Conservation (phyloP, 2,888 invertebrate species). For the Coenonympha arcania region DNA sequence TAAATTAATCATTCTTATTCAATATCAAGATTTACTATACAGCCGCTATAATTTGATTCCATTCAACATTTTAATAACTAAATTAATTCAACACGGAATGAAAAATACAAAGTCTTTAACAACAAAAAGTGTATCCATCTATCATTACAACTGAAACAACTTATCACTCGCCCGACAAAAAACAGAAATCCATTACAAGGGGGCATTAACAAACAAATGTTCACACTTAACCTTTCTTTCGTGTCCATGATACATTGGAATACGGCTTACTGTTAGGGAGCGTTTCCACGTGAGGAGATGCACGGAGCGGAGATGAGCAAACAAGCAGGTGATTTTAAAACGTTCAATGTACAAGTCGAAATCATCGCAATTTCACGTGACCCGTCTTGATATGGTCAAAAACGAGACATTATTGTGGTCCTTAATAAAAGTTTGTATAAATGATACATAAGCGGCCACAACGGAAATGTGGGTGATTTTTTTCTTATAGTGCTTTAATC, state of each 20-base stretch:
- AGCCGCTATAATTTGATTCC: constrained; percentile 2
- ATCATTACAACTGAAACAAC: constrained; percentile 60
- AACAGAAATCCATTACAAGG: constrained; percentile 67
- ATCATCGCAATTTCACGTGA: too few relatives aligned
- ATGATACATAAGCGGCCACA: too few relatives aligned
- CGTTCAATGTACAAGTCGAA: too few relatives aligned
- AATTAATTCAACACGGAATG: constrained; percentile 17
- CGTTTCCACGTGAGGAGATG: too few relatives aligned
- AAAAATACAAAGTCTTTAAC: constrained; percentile 22
- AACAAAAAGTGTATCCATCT: constrained; percentile 36
- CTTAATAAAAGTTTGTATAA: too few relatives aligned
- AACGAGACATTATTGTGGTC: too few relatives aligned
- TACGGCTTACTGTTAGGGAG: constrained; percentile 34
- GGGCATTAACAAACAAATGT: constrained; percentile 73
- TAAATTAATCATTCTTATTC: too few relatives aligned
- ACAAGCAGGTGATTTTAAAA: too few relatives aligned
- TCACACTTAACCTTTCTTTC: constrained; percentile 73
- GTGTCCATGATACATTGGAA: constrained; percentile 59
- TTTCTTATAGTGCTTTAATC: too few relatives aligned
- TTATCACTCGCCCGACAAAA: constrained; percentile 57
- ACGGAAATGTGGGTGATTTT: too few relatives aligned
- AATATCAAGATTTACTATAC: not conserved
- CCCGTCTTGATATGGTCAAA: too few relatives aligned
- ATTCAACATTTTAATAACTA: constrained; percentile 15
- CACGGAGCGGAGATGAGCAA: too few relatives aligned